Percentiles rank a stretch among this genome's conserved stretches.
These are phyloP conservation scores for Felis chaus DNA, from an alignment of 2,113 vertebrate genomes.

Conservation along the genomic window DNA sequence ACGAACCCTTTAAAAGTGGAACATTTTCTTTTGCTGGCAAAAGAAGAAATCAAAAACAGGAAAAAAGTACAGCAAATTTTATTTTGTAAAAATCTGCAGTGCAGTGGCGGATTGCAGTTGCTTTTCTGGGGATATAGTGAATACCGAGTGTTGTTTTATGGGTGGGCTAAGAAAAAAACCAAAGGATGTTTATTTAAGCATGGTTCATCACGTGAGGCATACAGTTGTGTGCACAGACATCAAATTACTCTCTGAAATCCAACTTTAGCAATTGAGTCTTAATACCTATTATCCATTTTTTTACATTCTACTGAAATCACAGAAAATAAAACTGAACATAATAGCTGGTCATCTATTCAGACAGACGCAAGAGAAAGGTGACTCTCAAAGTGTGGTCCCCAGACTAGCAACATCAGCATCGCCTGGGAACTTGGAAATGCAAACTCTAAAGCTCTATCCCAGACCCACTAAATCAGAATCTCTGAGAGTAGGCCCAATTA, in stretches of 20 bases:
- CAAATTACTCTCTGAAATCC: conserved; percentile 34
- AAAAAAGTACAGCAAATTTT: background rate
- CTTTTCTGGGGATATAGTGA: background rate
- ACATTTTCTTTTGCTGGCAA: background rate
- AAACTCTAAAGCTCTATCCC: background rate
- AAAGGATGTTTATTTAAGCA: background rate
- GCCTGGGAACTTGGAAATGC: background rate
- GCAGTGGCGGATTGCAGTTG: background rate
- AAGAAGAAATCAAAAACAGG: background rate
- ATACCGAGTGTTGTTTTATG: background rate
- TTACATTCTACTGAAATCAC: background rate
- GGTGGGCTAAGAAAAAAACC: background rate
- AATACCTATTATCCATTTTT: background rate
- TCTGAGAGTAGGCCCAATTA: background rate
- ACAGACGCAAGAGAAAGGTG: background rate
- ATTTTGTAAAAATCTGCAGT: background rate
- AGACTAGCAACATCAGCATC: background rate
- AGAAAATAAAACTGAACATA: background rate
- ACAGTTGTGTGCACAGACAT: background rate
- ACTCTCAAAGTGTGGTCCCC: background rate
- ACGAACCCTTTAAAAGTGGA: background rate
- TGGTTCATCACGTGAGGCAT: background rate
- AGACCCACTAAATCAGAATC: background rate
- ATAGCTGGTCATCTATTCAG: background rate
- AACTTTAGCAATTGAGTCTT: background rate